phyloP scores from a whole-genome alignment of 2,797 vertebrate species.

The Malacoraja senta region DNA sequence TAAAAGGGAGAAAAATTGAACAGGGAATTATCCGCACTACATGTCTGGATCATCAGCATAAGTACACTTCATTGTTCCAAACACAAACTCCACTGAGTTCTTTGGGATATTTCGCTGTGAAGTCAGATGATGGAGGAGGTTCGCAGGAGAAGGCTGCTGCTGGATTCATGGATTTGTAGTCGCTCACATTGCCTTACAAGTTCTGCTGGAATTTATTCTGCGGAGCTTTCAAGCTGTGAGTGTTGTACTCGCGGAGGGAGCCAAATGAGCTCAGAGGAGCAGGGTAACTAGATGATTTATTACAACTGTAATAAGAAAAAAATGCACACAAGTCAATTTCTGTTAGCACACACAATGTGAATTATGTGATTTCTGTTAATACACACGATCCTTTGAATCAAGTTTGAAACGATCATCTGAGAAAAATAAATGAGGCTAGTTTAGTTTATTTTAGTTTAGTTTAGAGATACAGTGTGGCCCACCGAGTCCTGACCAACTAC shows the following conservation, averaged over 20 bases:
- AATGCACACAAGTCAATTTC: background rate
- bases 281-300: background rate
- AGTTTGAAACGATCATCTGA: background rate
- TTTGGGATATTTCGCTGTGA: background rate
- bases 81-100: background rate
- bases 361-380: too few species aligned
- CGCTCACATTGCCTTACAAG: background rate
- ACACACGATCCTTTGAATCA: background rate
- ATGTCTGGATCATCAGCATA: background rate
- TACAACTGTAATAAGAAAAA: background rate
- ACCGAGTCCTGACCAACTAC: too few species aligned
- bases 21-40: background rate
- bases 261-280: background rate
- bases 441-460: background rate
- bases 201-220: background rate
- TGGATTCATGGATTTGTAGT: background rate
- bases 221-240: background rate
- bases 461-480: background rate
- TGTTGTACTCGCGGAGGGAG: background rate
- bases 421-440: background rate
- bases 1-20: background rate
- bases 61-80: conserved; percentile 1
- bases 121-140: background rate
- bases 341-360: background rate
- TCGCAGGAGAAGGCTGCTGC: background rate